Percentiles rank a stretch among this genome's conserved stretches.
These are phyloP conservation scores for Drosophila anomalata DNA, from an alignment of 2,888 invertebrate genomes.

Conservation along the genomic window DNA sequence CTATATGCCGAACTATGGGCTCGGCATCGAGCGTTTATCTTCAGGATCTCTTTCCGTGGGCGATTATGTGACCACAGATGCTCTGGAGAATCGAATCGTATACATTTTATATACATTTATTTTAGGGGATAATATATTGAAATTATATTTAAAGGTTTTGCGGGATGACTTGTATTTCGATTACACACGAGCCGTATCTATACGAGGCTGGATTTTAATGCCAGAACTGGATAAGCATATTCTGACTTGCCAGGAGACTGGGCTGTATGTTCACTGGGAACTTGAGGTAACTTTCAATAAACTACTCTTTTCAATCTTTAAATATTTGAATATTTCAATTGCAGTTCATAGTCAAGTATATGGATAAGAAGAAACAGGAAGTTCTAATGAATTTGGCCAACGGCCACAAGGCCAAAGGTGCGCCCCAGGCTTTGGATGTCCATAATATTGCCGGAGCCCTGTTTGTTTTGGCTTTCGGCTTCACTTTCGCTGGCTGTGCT, in stretches of 20 bases:
- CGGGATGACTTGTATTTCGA: constrained; percentile 82
- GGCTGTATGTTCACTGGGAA: constrained; percentile 81
- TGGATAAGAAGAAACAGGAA: constrained; percentile 76
- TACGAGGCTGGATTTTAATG: constrained; percentile 82
- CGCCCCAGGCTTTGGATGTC: constrained; percentile 73
- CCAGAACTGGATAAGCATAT: constrained; percentile 75
- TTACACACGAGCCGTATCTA: constrained; percentile 81
- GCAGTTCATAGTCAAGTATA: constrained; percentile 58
- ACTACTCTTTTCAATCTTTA: background rate
- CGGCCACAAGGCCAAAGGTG: constrained; percentile 65
- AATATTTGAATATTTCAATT: too few relatives aligned
- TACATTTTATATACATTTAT: background rate
- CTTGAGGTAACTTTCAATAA: constrained; percentile 53
- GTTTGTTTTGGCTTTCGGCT: constrained; percentile 77
- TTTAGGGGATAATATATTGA: background rate
- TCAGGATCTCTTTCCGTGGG: constrained; percentile 77
- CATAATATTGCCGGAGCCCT: constrained; percentile 81
- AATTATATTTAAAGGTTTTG: constrained; percentile 61
- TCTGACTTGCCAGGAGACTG: constrained; percentile 75
- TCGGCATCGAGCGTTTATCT: constrained; percentile 80
- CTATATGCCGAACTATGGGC: constrained; percentile 73
- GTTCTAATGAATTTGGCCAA: constrained; percentile 65
- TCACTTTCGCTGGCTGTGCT: constrained; percentile 59
- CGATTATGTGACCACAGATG: constrained; percentile 73
- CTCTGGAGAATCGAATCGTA: constrained; percentile 79